Percentiles rank a stretch among this genome's conserved stretches.
These are phyloP conservation scores for Phataginus tricuspis DNA, from an alignment of 2,797 vertebrate genomes.

Conservation along the genomic window DNA sequence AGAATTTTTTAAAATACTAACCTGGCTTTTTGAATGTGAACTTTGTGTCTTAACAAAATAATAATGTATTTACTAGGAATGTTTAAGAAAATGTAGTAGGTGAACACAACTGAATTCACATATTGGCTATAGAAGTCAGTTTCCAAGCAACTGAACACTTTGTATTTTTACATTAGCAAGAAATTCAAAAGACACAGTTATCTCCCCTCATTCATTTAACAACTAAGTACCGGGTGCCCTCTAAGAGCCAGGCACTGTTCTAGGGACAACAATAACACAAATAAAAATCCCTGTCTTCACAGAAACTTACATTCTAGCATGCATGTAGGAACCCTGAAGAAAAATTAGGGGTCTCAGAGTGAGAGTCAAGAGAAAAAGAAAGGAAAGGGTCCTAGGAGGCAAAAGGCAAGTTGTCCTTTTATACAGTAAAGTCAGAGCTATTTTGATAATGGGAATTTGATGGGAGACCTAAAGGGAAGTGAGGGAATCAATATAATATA, in stretches of 20 bases:
- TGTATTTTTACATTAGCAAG: slow-evolving; percentile 25
- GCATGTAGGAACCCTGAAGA: too few species aligned
- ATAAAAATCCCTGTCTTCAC: not conserved
- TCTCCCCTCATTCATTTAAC: not conserved
- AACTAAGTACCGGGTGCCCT: not conserved
- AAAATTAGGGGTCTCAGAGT: too few species aligned
- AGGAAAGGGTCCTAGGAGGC: not conserved
- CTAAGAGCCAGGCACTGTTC: not conserved
- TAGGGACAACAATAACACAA: not conserved
- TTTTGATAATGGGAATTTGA: not conserved
- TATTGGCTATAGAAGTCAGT: not conserved
- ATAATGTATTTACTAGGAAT: slow-evolving; percentile 15
- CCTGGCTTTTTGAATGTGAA: slow-evolving; percentile 6
- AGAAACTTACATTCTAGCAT: not conserved
- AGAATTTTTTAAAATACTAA: not conserved
- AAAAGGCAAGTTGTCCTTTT: not conserved
- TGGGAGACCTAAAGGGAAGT: not conserved
- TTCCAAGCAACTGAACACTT: slow-evolving; percentile 36
- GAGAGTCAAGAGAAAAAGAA: not conserved
- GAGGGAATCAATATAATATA: not conserved
- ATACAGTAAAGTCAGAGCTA: not conserved
- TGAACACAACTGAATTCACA: slow-evolving; percentile 8
- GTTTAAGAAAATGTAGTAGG: not conserved
- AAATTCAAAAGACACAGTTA: slow-evolving; percentile 17
- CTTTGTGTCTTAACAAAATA: not conserved